Percentiles rank a stretch among this genome's conserved stretches.
Evolutionary conservation across 92 coral and sea anemone species (phyloP).

Genomic region (Paragorgia papillata): DNA sequence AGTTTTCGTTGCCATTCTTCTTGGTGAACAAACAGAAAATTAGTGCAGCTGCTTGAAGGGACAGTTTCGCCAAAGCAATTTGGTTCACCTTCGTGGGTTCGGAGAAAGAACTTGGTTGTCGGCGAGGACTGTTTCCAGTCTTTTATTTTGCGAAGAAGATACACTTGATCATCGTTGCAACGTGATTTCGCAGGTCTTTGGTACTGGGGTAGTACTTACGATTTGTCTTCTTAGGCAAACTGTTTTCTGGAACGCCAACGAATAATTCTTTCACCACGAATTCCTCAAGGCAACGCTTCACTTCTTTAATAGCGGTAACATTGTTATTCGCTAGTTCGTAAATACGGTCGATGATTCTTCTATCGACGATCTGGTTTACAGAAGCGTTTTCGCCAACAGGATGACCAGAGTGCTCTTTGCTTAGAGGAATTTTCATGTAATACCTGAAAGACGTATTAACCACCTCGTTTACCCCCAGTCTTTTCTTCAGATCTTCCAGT

Average conservation of each 20-base stretch:
- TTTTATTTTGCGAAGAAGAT: conserved; percentile 41
- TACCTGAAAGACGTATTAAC: conserved; percentile 14
- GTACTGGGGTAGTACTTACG: conserved; percentile 51
- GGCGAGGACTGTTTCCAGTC: conserved; percentile 47
- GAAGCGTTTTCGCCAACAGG: conserved; percentile 34
- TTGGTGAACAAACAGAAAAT: conserved; percentile 55
- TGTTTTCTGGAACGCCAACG: conserved; percentile 35
- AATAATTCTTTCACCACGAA: conserved; percentile 43
- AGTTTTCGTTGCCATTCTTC: conserved; percentile 55
- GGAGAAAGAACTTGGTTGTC: conserved; percentile 32
- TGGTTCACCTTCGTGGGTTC: conserved; percentile 25
- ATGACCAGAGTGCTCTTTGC: conserved; percentile 46
- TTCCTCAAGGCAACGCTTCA: conserved; percentile 39
- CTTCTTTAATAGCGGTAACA: conserved; percentile 43
- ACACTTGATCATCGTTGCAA: conserved; percentile 25
- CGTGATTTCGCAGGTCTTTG: conserved; percentile 53
- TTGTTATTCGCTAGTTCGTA: conserved; percentile 49
- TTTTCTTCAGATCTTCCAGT: conserved; percentile 14
- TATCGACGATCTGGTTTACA: conserved; percentile 41
- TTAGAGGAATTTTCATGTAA: conserved; percentile 47
- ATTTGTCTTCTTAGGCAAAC: conserved; percentile 47
- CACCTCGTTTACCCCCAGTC: conserved; percentile 15
- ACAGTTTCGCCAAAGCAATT: conserved; percentile 10
- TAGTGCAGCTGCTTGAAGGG: neutral
- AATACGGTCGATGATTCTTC: conserved; percentile 22